phyloP scores from a whole-genome alignment of 92 coral and sea anemone species.

The Porites lobata region DNA sequence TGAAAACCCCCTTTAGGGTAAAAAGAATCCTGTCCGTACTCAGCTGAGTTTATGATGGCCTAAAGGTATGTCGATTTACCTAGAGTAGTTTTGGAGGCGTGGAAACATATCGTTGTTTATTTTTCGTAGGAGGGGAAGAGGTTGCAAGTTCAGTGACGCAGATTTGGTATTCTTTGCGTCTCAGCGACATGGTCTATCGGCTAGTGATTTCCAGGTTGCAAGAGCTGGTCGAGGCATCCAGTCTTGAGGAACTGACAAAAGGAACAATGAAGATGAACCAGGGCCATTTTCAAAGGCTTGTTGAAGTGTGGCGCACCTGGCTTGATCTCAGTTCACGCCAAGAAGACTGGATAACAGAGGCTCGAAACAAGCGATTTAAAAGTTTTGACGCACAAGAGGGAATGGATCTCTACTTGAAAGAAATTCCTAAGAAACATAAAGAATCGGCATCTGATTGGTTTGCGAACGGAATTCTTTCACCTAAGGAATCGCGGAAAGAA shows the following conservation, averaged over 20 bases:
- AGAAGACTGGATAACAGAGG: constrained; percentile 54
- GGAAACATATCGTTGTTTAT: not conserved
- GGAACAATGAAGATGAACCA: constrained; percentile 64
- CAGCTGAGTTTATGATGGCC: too few relatives aligned
- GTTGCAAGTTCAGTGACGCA: constrained; percentile 75
- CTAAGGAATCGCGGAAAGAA: constrained; percentile 21
- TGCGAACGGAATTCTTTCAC: constrained; percentile 65
- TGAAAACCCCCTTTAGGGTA: too few relatives aligned
- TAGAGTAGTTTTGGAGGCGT: not conserved
- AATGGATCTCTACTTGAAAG: constrained; percentile 33
- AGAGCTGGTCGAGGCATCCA: constrained; percentile 50
- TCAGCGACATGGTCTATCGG: constrained; percentile 51
- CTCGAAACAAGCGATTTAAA: constrained; percentile 37
- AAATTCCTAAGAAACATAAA: constrained; percentile 70
- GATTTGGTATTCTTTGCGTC: constrained; percentile 85
- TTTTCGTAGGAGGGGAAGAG: constrained; percentile 33
- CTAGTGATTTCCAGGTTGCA: constrained; percentile 51
- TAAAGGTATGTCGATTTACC: too few relatives aligned
- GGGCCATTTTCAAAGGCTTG: constrained; percentile 45
- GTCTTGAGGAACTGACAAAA: constrained; percentile 60
- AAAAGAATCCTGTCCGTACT: too few relatives aligned
- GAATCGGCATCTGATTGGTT: constrained; percentile 76
- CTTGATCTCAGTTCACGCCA: constrained; percentile 39
- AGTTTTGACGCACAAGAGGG: constrained; percentile 23
- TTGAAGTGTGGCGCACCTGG: constrained; percentile 82